A percentile compares a stretch with the other conserved stretches of the same genome.
Conservation (phyloP, 2,113 vertebrate genomes). For the Sturnus vulgaris region DNA sequence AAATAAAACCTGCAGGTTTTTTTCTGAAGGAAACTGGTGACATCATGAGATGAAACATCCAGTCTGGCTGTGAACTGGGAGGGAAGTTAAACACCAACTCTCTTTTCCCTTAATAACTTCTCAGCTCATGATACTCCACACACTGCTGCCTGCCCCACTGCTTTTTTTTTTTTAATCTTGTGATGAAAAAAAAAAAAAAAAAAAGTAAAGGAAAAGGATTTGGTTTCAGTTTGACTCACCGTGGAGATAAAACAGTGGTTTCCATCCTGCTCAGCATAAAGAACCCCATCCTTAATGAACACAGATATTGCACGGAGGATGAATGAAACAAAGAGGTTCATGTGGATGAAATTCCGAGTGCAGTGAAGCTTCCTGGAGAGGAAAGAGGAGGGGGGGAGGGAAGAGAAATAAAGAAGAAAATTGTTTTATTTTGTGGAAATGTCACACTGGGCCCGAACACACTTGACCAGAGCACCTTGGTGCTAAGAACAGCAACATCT, state of each 20-base stretch:
- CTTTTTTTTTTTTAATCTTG: neutral
- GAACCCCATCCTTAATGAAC: conserved; percentile 95
- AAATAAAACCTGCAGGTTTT: neutral
- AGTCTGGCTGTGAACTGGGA: neutral
- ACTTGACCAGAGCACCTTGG: neutral
- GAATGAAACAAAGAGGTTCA: conserved; percentile 97
- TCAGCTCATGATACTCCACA: neutral
- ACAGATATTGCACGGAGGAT: conserved; percentile 95
- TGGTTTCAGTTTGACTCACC: conserved; percentile 59
- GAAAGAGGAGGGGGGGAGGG: neutral
- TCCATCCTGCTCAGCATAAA: conserved; percentile 90
- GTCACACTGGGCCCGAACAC: neutral
- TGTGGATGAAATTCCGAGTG: conserved; percentile 98
- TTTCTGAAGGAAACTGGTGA: neutral
- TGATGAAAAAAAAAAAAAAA: neutral
- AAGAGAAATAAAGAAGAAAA: neutral
- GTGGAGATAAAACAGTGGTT: conserved; percentile 90
- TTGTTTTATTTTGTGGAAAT: neutral
- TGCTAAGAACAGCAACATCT: neutral
- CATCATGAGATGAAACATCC: neutral
- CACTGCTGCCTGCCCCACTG: neutral
- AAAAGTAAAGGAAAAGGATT: neutral
- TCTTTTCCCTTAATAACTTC: neutral
- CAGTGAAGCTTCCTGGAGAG: conserved; percentile 91
- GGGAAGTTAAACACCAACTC: neutral